Evolutionary conservation across 2,888 invertebrate species (phyloP).

Genomic region (Pycnomerus fuliginosus): DNA sequence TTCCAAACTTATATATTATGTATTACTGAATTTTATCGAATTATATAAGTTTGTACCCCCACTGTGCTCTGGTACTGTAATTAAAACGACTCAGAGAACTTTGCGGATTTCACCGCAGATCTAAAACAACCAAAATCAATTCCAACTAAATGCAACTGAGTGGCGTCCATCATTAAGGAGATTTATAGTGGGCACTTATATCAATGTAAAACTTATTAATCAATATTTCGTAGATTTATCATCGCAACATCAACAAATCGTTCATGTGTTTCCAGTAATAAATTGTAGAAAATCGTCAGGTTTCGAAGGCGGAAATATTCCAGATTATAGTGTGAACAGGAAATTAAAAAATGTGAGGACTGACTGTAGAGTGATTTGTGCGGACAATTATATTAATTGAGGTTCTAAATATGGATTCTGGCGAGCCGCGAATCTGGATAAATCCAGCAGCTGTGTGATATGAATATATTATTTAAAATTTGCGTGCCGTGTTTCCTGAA

Average conservation of each 20-base stretch:
- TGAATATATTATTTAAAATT: conserved; percentile 12
- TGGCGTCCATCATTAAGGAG: no score
- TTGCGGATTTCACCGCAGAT: no score
- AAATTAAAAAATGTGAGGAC: background rate
- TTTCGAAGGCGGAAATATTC: background rate
- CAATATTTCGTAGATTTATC: background rate
- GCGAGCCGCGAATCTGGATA: conserved; percentile 4
- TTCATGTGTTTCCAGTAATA: background rate
- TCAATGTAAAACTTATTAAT: conserved; percentile 4
- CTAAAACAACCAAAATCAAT: no score
- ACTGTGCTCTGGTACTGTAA: no score
- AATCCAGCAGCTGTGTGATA: conserved; percentile 11
- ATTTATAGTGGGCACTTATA: no score
- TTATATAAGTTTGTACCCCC: no score
- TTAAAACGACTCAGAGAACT: no score
- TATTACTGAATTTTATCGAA: no score
- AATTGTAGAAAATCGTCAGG: background rate
- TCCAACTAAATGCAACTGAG: no score
- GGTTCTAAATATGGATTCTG: conserved; percentile 6
- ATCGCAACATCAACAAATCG: background rate
- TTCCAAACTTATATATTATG: no score
- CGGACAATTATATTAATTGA: conserved; percentile 2
- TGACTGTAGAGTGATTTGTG: background rate
- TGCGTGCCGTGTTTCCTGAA: conserved; percentile 3
- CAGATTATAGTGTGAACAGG: background rate